These are phyloP conservation scores for Peromyscus aztecus DNA, from an alignment of 2,797 vertebrate species.

Conservation along the genomic window DNA sequence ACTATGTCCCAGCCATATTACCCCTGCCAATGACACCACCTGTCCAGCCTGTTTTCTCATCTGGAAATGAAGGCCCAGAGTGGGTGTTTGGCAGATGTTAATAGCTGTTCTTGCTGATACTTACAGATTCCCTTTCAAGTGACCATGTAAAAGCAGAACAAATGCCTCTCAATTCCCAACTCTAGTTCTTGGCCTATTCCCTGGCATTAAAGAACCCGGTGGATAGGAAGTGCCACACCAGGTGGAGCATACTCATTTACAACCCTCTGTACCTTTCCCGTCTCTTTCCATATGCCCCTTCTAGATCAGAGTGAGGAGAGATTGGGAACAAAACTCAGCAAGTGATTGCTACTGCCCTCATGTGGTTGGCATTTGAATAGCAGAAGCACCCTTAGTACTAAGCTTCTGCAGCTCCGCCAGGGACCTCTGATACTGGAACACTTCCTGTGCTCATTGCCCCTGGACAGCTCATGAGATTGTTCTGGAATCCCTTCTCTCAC, in stretches of 20 bases:
- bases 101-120: background rate
- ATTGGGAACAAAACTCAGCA: background rate
- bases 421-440: background rate
- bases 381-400: background rate
- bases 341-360: background rate
- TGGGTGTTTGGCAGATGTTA: background rate
- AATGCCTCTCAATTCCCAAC: background rate
- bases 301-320: background rate
- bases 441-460: background rate
- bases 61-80: background rate
- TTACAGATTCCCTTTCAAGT: background rate
- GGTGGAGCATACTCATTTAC: background rate
- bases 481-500: background rate
- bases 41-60: background rate
- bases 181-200: background rate
- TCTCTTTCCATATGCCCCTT: background rate
- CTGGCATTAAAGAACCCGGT: background rate
- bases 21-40: background rate
- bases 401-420: background rate
- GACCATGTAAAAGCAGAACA: background rate
- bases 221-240: fast-evolving
- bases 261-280: background rate
- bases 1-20: background rate
- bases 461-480: background rate
- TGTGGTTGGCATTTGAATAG: background rate